A percentile compares a stretch with the other conserved stretches of the same genome.
Conservation (phyloP, 2,797 vertebrate species). For the Momotus momota region DNA sequence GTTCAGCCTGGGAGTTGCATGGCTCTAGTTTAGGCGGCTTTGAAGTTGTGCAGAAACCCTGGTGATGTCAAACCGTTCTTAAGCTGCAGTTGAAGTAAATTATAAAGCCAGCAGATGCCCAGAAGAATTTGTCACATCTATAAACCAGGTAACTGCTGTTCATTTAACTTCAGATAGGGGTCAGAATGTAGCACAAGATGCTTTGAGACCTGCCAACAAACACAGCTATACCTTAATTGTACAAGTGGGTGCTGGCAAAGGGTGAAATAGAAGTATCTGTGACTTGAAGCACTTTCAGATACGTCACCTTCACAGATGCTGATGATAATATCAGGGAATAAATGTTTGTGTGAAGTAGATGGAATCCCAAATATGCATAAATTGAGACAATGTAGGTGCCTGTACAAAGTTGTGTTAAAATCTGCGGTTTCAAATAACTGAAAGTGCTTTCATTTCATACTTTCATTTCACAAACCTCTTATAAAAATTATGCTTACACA, state of each 20-base stretch:
- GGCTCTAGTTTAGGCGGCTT: background rate
- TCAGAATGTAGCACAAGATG: background rate
- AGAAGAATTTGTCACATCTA: background rate
- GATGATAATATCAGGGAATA: background rate
- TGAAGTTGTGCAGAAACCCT: slow-evolving; percentile 38
- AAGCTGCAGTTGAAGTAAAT: background rate
- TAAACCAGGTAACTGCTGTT: slow-evolving; percentile 3
- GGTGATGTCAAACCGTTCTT: background rate
- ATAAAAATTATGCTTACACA: background rate
- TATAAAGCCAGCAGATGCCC: background rate
- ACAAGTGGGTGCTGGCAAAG: background rate
- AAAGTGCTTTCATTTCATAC: background rate
- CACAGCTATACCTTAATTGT: background rate
- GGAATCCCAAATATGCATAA: background rate
- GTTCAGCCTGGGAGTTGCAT: background rate
- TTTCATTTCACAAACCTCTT: background rate
- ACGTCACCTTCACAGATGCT: background rate
- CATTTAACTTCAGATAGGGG: background rate
- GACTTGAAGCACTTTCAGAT: background rate
- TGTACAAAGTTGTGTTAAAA: background rate
- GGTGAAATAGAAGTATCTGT: background rate
- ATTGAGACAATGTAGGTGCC: background rate
- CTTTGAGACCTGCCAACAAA: slow-evolving; percentile 1
- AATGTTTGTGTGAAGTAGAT: background rate
- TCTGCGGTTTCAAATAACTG: background rate